Percentiles rank a stretch among this genome's conserved stretches.
These are phyloP conservation scores for Calephelis virginiensis DNA, from an alignment of 1,140 invertebrate species.

Conservation along the genomic window DNA sequence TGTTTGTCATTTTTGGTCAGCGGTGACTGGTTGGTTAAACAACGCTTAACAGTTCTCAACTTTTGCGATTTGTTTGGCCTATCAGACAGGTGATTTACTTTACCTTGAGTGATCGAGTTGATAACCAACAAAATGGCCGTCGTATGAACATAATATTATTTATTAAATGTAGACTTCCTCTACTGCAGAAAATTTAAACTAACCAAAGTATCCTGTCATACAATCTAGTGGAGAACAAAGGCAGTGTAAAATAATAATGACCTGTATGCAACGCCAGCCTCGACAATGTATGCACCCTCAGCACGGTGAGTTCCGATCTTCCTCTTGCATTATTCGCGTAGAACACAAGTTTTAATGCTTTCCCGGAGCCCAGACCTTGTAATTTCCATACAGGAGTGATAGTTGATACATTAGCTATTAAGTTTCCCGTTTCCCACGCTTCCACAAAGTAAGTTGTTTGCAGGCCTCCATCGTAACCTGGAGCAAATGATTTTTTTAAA, in stretches of 20 bases:
- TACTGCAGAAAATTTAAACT: no score
- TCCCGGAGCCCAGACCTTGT: constrained; percentile 74
- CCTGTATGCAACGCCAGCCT: constrained; percentile 66
- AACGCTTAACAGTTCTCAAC: no score
- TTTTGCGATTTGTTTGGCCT: no score
- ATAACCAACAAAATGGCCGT: no score
- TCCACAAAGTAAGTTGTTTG: constrained; percentile 90
- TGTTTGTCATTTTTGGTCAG: no score
- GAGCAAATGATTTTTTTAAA: background rate
- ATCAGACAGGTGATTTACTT: no score
- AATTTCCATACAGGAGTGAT: constrained; percentile 76
- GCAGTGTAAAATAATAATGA: constrained; percentile 26
- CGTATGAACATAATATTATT: no score
- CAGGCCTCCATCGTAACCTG: constrained; percentile 93
- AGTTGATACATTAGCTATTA: constrained; percentile 75
- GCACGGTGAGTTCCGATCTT: constrained; percentile 75
- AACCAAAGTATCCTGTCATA: no score
- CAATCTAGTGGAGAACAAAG: no score
- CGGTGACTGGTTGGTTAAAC: no score
- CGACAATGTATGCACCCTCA: constrained; percentile 64
- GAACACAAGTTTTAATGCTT: constrained; percentile 77
- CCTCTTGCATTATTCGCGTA: constrained; percentile 83
- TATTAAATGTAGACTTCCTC: no score
- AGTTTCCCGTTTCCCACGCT: constrained; percentile 67
- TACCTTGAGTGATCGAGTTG: no score